Evolutionary conservation across 2,797 vertebrate species (phyloP), one percentile per base, ranked within the genome.

Genomic region (Intellagama lesueurii): DNA sequence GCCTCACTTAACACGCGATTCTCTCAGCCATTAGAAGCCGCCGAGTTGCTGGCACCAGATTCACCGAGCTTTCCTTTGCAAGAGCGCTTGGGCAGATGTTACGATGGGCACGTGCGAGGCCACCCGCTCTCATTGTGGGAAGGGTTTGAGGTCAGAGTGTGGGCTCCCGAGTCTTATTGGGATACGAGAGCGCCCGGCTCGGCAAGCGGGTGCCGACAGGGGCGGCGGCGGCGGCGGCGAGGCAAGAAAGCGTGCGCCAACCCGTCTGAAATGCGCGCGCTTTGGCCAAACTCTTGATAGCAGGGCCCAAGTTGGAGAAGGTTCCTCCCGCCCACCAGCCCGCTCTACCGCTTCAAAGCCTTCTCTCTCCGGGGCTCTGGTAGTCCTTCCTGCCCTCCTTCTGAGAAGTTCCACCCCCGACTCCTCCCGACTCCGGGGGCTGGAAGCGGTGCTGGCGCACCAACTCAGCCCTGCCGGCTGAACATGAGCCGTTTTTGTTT

Each of bases 401-500:
- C 14, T 0, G 32, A n/a, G n/a, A 32, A 26, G 8, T 3, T 1
- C 6, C 30, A 6, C 26, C 19, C 28, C 7, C 28, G n/a, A 5
- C 47, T 5, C 92, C 82, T 80, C 44, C 77, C 93, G 87, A 91
- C 93, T 90, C 56, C 94, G 14, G 93, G 96, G 28, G 93, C 95
- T 94, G 92, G 92, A 93, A 92, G 93, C 95, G 91, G 95, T 2
- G 40, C 95, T 94, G 96, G 89, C 95, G 93, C 90, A 90, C 92
- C 92, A 90, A 92, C 92, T 94, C 94, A 87, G 91, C 94, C 76
- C 81, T 86, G 96, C 93, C 94, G 93, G 35, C 72, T 90, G 92
- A 91, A 94, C 95, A 92, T 81, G 84, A 90, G 93, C 95, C 96
- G 96, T 96, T 96, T 95, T 96, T 96, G 52, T 56, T 56, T 95